Conservation (phyloP, 2,797 vertebrate genomes). For the Agapornis canus region DNA sequence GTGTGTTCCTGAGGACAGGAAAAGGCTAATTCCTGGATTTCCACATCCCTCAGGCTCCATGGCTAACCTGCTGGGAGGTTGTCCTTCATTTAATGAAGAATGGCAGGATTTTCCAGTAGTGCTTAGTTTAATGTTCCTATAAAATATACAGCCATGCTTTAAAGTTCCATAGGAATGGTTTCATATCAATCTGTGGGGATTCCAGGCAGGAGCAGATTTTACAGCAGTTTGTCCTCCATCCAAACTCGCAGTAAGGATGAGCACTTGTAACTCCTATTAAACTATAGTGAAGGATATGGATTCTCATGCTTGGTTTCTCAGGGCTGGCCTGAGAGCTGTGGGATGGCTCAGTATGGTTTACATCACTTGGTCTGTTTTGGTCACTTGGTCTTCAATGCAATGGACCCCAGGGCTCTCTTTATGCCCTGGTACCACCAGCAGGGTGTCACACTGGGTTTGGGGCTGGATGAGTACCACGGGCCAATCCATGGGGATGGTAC, state of each 20-base stretch:
- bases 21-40: neutral
- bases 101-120: neutral
- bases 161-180: neutral
- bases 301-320: neutral
- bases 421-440: neutral
- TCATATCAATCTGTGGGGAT: neutral
- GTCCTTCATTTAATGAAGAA: neutral
- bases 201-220: neutral
- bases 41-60: neutral
- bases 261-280: neutral
- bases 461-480: neutral
- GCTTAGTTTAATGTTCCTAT: neutral
- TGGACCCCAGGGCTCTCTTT: neutral
- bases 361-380: neutral
- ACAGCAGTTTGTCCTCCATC: neutral
- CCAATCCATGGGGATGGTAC: neutral
- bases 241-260: neutral
- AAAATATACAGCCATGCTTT: neutral
- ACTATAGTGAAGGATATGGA: rapidly evolving
- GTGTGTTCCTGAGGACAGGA: rapidly evolving
- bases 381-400: neutral
- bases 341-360: neutral
- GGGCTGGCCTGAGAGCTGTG: neutral
- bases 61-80: neutral
- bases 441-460: neutral